Conservation (phyloP, 2,797 vertebrate species). For the Oreortyx pictus region DNA sequence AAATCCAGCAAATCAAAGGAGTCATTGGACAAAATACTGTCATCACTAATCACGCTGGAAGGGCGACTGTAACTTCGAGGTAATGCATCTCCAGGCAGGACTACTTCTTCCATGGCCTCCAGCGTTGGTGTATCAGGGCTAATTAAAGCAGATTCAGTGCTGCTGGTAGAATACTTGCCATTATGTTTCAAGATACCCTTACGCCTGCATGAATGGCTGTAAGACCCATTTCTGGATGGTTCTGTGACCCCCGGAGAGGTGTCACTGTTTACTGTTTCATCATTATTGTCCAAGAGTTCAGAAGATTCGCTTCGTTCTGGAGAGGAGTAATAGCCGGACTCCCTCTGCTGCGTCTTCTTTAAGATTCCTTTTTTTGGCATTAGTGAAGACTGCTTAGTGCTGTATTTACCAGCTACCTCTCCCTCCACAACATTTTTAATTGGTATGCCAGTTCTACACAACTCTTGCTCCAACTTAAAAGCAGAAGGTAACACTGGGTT, state of each 20-base stretch:
- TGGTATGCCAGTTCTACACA: constrained; percentile 74
- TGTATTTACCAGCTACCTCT: constrained; percentile 83
- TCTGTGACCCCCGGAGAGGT: constrained; percentile 80
- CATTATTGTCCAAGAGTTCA: constrained; percentile 85
- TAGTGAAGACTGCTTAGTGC: constrained; percentile 82
- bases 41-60: constrained; percentile 93
- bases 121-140: constrained; percentile 79
- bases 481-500: constrained; percentile 74
- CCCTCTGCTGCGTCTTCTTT: constrained; percentile 98
- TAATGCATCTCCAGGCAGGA: constrained; percentile 80
- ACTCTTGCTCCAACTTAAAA: constrained; percentile 83
- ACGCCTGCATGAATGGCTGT: constrained; percentile 84
- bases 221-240: constrained; percentile 72
- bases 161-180: constrained; percentile 92
- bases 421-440: constrained; percentile 82
- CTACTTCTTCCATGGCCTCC: constrained; percentile 78
- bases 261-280: constrained; percentile 75
- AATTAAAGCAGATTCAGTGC: constrained; percentile 76
- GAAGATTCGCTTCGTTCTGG: constrained; percentile 97
- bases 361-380: constrained; percentile 98
- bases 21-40: constrained; percentile 88
- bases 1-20: constrained; percentile 90
- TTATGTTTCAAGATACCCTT: constrained; percentile 98
- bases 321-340: constrained; percentile 98
- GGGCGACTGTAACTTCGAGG: constrained; percentile 96